Evolutionary conservation across 2,113 vertebrate genomes (phyloP).

Genomic region (Anseranas semipalmata): DNA sequence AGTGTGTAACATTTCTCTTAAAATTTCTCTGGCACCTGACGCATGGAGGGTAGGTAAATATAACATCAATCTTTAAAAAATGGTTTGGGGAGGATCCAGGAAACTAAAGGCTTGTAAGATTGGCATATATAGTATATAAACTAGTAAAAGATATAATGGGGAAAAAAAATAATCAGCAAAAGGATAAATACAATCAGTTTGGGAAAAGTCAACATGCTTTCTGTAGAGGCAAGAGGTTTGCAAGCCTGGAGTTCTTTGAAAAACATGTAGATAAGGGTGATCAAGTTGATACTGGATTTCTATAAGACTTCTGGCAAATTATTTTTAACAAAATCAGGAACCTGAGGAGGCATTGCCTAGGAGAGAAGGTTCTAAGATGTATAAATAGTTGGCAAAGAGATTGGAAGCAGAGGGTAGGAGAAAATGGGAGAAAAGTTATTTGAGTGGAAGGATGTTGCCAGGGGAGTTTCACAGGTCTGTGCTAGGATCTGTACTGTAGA

Average conservation of each 20-base stretch:
- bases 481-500: not conserved
- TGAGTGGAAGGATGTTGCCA: not conserved
- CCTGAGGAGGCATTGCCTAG: not conserved
- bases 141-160: not conserved
- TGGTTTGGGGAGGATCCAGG: not conserved
- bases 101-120: not conserved
- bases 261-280: not conserved
- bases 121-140: not conserved
- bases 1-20: not conserved
- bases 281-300: not conserved
- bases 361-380: not conserved
- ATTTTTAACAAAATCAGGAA: not conserved
- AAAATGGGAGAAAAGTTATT: not conserved
- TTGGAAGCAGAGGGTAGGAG: not conserved
- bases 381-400: not conserved
- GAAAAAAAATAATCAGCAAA: not conserved
- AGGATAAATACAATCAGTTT: not conserved
- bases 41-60: not conserved
- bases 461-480: not conserved
- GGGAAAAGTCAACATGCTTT: not conserved
- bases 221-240: not conserved
- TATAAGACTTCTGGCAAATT: not conserved
- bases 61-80: conserved; percentile 1
- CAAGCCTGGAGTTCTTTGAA: not conserved
- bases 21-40: conserved; percentile 11